Evolutionary conservation across 2,888 invertebrate genomes (phyloP), one percentile per base, ranked within the genome.

Genomic region (Campoplex capitator): DNA sequence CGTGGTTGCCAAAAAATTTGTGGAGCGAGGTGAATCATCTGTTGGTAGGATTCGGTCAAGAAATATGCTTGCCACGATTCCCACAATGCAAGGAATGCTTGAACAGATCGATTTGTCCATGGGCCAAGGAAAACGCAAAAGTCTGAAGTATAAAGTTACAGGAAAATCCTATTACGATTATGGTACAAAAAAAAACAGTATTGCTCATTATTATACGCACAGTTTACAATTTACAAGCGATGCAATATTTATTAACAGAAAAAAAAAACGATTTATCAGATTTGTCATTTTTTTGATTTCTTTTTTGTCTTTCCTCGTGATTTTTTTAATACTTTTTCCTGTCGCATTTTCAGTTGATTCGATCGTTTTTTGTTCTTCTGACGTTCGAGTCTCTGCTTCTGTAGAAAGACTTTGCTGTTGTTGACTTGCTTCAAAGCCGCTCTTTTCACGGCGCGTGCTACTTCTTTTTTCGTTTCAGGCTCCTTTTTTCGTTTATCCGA

Each of bases 21-120:
- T 99, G 99, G 99, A 95, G 96, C 89, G 97, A 98, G 94, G 96
- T 98, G 0, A 99, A 99, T 95, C 96, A 97, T 91, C 95, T 99
- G 2, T 95, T 99, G 88, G 99, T 99, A 13, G 99, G 99, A 7
- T 99, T 99, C 95, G 99, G 99, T 0, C 99, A 99, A 95, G 98
- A 98, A 79, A 96, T 97, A 85, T 99, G 99, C 94, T 95, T 96
- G 79, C 98, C 99, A 0, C 94, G 97, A 0, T 96, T 95, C 73
- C 99, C 99, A 0, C 96, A 96, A 89, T 99, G 99, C 94, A 93
- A 93, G 9, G 96, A 96, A 77, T 99, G 99, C 93, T 95, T 98
- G 23, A 99, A 99, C 94, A 96, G 95, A 88, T 93, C 96, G 32
- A 96, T 98, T 67, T 99, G 99, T 93, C 98, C 99, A 2, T 96